Percentiles rank a stretch among this genome's conserved stretches.
These are phyloP conservation scores for Xenopus laevis DNA, from an alignment of 2,113 vertebrate genomes.

Conservation along the genomic window DNA sequence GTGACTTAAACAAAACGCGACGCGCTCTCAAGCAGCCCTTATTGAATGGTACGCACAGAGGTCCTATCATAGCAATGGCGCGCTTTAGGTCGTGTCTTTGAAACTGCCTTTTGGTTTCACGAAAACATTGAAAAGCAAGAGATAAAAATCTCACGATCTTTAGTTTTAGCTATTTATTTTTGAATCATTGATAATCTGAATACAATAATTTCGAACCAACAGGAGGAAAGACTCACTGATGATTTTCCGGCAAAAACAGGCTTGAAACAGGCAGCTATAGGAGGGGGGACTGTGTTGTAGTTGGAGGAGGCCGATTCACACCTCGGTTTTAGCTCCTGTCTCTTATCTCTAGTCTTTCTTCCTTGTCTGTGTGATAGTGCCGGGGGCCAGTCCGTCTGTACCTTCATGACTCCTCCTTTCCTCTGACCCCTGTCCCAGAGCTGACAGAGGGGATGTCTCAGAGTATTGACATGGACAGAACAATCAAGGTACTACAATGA, in stretches of 20 bases:
- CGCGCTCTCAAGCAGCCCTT: not conserved
- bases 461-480: constrained; percentile 73
- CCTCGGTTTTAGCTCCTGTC: not conserved
- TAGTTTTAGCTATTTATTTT: not conserved
- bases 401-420: constrained; percentile 4
- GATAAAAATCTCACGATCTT: too few species aligned
- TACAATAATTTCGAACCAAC: too few species aligned
- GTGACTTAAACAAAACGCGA: not conserved
- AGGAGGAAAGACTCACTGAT: not conserved
- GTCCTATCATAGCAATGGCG: not conserved
- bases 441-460: constrained; percentile 67
- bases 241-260: not conserved
- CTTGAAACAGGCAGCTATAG: not conserved
- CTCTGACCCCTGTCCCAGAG: not conserved
- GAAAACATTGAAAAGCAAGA: not conserved
- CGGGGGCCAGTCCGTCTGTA: rapidly evolving
- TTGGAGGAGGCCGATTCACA: constrained; percentile 24
- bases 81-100: not conserved
- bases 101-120: not conserved
- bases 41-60: not conserved
- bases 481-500: constrained; percentile 71
- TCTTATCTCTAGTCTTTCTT: not conserved
- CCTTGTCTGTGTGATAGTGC: not conserved
- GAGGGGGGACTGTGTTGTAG: not conserved
- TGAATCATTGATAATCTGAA: too few species aligned